A percentile compares a stretch with the other conserved stretches of the same genome.
Evolutionary conservation across 2,797 vertebrate genomes (phyloP).

Genomic region (Coilia nasus): DNA sequence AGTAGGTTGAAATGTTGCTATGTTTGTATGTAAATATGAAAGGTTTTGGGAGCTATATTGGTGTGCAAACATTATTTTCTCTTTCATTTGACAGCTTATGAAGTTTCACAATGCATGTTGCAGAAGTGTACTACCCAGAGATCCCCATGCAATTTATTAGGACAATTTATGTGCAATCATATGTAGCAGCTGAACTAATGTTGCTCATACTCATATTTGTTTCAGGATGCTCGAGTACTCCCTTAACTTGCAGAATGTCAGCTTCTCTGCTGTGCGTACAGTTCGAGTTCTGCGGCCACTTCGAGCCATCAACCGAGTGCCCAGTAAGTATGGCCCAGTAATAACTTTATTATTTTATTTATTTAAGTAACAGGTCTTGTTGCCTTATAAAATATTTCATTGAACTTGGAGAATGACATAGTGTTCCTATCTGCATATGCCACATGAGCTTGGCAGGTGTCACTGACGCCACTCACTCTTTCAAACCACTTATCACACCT

Average conservation of each 20-base stretch:
- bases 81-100: too few species aligned
- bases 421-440: too few species aligned
- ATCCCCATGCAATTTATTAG: background rate
- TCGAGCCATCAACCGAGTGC: constrained; percentile 97
- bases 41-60: too few species aligned
- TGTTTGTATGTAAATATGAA: too few species aligned
- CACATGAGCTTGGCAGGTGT: too few species aligned
- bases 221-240: constrained; percentile 98
- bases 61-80: too few species aligned
- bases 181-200: background rate
- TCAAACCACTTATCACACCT: too few species aligned
- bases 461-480: too few species aligned
- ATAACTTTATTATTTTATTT: constrained; percentile 9
- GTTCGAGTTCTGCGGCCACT: constrained; percentile 94
- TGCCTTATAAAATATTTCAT: background rate
- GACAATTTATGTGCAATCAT: background rate
- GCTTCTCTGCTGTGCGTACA: constrained; percentile 94
- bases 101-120: too few species aligned
- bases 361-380: background rate
- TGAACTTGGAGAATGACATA: background rate
- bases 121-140: background rate
- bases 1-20: too few species aligned
- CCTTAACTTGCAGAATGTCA: constrained; percentile 97
- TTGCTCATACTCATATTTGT: constrained; percentile 46
- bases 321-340: constrained; percentile 84